These are phyloP conservation scores for Siderastrea radians DNA, from an alignment of 92 coral and sea anemone species.

Conservation along the genomic window DNA sequence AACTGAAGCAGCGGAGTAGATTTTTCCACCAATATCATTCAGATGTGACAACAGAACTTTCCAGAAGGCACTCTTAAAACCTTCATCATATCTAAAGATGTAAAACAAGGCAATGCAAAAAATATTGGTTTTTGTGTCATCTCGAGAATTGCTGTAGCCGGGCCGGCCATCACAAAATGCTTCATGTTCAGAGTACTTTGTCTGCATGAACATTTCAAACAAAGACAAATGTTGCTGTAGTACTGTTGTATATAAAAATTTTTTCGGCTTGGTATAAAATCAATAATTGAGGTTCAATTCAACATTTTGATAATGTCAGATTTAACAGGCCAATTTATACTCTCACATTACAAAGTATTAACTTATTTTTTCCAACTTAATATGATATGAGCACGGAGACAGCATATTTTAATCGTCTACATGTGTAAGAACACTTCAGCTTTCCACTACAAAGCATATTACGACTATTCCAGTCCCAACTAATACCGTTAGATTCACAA, in stretches of 20 bases:
- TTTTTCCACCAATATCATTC: slow-evolving; percentile 19
- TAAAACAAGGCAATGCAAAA: neutral
- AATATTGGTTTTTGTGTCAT: slow-evolving; percentile 18
- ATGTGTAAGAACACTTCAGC: neutral
- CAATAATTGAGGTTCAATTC: neutral
- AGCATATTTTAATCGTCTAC: neutral
- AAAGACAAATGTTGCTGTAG: neutral
- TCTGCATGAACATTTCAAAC: neutral
- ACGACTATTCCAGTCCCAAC: neutral
- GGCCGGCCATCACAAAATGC: neutral
- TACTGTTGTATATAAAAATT: too few species aligned
- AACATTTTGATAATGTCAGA: slow-evolving; percentile 4
- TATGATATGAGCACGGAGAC: neutral
- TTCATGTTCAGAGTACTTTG: too few species aligned
- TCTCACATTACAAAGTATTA: neutral
- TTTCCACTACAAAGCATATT: neutral
- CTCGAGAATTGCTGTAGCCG: neutral
- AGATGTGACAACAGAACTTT: slow-evolving; percentile 7
- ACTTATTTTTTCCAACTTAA: neutral
- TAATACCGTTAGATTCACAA: neutral
- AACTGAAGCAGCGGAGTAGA: neutral
- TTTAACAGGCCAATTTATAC: neutral
- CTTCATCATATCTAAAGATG: slow-evolving; percentile 20
- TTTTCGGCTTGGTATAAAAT: neutral
- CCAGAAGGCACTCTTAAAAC: slow-evolving; percentile 8